Evolutionary conservation across 2,888 invertebrate genomes (phyloP).

Genomic region (Rhyacophila evoluta): DNA sequence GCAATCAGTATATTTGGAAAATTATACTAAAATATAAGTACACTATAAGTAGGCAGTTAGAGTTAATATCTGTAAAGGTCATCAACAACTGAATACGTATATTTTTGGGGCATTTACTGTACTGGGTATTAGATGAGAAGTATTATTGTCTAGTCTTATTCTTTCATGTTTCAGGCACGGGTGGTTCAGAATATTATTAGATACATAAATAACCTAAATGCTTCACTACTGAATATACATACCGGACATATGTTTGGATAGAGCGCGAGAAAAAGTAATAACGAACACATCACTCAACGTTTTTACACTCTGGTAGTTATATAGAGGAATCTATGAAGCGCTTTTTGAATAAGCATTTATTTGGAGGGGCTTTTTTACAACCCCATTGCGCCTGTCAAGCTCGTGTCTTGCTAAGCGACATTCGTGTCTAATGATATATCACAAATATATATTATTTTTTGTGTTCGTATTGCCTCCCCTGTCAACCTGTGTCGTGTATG

Average conservation of each 20-base stretch:
- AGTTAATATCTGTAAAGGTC: too few species aligned
- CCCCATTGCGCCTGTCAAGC: slow-evolving; percentile 28
- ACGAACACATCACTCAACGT: slow-evolving; percentile 43
- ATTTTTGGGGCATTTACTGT: too few species aligned
- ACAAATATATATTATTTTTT: slow-evolving; percentile 33
- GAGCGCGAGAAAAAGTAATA: slow-evolving; percentile 42
- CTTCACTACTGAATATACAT: not conserved
- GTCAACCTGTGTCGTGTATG: slow-evolving; percentile 17
- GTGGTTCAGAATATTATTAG: not conserved
- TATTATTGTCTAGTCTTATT: too few species aligned
- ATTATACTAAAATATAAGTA: too few species aligned
- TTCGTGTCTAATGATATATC: slow-evolving; percentile 23
- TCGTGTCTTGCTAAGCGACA: slow-evolving; percentile 28
- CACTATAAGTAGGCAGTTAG: too few species aligned
- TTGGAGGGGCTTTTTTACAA: slow-evolving; percentile 30
- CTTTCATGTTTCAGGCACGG: too few species aligned
- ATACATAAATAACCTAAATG: not conserved
- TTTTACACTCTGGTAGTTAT: slow-evolving; percentile 45
- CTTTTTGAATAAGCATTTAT: slow-evolving; percentile 36
- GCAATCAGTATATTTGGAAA: too few species aligned
- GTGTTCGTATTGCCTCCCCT: not conserved
- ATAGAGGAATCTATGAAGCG: slow-evolving; percentile 40
- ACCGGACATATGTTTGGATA: not conserved
- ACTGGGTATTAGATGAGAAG: too few species aligned
- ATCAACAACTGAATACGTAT: too few species aligned